phyloP scores from a whole-genome alignment of 2,888 invertebrate species.

The Sycophila texana region DNA sequence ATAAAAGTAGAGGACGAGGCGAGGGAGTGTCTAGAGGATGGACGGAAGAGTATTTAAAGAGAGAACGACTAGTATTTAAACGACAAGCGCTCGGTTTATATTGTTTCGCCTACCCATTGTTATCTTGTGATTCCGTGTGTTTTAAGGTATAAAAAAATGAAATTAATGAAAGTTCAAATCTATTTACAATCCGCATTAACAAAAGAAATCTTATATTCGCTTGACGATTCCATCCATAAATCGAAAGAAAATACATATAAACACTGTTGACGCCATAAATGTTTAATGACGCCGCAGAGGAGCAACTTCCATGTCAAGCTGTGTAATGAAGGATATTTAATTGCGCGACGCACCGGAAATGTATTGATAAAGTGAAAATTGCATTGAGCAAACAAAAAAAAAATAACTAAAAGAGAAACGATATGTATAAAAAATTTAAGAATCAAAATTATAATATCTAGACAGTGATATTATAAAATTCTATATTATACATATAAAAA shows the following conservation, averaged over 20 bases:
- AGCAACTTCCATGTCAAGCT: slow-evolving; percentile 26
- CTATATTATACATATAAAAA: slow-evolving; percentile 40
- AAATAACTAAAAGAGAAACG: neutral
- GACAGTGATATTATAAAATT: slow-evolving; percentile 16
- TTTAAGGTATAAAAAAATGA: neutral
- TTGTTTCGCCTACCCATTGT: slow-evolving; percentile 26
- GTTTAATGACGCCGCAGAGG: slow-evolving; percentile 18
- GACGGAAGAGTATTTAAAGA: slow-evolving; percentile 4
- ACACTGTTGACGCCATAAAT: slow-evolving; percentile 29
- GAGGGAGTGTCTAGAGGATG: slow-evolving; percentile 11
- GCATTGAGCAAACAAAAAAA: slow-evolving; percentile 7
- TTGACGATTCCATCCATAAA: slow-evolving; percentile 53
- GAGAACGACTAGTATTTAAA: slow-evolving; percentile 16
- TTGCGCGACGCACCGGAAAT: neutral
- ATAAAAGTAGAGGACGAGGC: too few relatives aligned
- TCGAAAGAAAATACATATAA: slow-evolving; percentile 36
- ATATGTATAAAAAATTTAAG: slow-evolving; percentile 30
- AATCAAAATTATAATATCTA: slow-evolving; percentile 52
- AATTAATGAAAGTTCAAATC: slow-evolving; percentile 28
- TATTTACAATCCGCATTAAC: slow-evolving; percentile 20
- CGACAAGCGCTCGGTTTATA: slow-evolving; percentile 18
- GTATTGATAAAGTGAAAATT: slow-evolving; percentile 15
- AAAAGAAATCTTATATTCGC: slow-evolving; percentile 26
- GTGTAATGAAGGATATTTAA: slow-evolving; percentile 15
- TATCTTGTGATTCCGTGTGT: slow-evolving; percentile 30